Base-by-base conservation (phyloP, 2,797 vertebrate species). In the Pterois miles region DNA sequence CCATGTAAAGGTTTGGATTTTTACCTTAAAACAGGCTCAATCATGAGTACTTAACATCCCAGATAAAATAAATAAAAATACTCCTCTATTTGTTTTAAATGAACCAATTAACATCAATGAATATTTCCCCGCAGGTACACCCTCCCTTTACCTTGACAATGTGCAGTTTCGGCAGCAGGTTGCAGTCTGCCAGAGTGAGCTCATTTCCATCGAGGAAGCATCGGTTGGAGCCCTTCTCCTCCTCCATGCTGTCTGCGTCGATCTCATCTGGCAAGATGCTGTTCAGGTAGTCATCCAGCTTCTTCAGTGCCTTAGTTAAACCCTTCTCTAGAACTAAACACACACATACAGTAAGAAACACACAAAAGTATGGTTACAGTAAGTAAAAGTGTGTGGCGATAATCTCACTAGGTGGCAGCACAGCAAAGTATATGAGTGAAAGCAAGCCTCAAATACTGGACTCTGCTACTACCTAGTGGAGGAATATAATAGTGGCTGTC, bases 101-200 rank as follows among this genome's bases (percentile, higher is more conserved):
- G 3, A 56, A 33, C n/a, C 10, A 22, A 4, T 57, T 14, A 63
- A 53, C 23, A 64, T 25, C 4, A 18, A 46, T 12, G 2, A 36
- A 10, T 40, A 40, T 46, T 43, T 1, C 31, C 34, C 7, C 40
- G 18, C 33, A 38, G 29, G 43, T 48, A 10, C 25, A 2, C 27
- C 40, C 14, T 5, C 22, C 18, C n/a, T 69, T 71, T 89, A 99
- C 98, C 97, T 99, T 98, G 83, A 99, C 96, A 88, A 99, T 98
- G 6, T 99, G 98, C 63, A 99, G 97, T 89, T 99, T 99, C 60
- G 98, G 98, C 88, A 99, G 94, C 78, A 99, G 97, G 90, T 99
- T 99, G 92, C 98, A 99, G 94, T 99, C 98, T 1, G 98, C 97
- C 25, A 99, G 95, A 0, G 98, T 98, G 79, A 99, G 91, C 62